Evolutionary conservation across 2,797 vertebrate genomes (phyloP).

Genomic region (Protosalanx chinensis): DNA sequence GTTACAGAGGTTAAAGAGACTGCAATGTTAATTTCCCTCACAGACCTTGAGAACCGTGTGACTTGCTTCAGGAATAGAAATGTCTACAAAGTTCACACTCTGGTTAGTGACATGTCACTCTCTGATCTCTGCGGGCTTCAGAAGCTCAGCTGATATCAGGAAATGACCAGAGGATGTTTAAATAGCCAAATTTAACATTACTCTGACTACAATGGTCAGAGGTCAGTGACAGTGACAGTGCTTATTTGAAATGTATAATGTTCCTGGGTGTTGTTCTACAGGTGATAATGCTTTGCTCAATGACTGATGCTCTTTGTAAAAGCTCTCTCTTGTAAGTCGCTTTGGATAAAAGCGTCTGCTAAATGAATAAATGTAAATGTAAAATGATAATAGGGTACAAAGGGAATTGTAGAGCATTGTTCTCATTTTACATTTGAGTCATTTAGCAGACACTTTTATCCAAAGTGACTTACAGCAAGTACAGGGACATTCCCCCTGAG

Average conservation of each 20-base stretch:
- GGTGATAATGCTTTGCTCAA: too few relatives aligned
- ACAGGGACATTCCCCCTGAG: too few relatives aligned
- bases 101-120: constrained; percentile 29
- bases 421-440: too few relatives aligned
- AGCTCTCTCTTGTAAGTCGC: too few relatives aligned
- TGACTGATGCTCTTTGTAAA: too few relatives aligned
- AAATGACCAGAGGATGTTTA: constrained; percentile 65
- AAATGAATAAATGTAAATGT: too few relatives aligned
- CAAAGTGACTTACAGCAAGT: too few relatives aligned
- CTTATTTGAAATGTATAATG: constrained; percentile 12
- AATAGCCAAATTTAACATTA: constrained; percentile 53
- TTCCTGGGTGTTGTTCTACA: constrained; percentile 9
- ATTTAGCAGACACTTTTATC: too few relatives aligned
- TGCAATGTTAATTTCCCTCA: constrained; percentile 1
- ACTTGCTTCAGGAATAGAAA: constrained; percentile 30
- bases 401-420: too few relatives aligned
- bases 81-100: constrained; percentile 11
- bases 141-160: constrained; percentile 62
- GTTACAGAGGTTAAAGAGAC: neutral
- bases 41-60: neutral
- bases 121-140: constrained; percentile 37
- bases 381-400: too few relatives aligned
- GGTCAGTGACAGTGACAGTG: neutral
- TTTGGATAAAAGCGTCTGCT: too few relatives aligned
- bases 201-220: constrained; percentile 20